Base-by-base conservation (phyloP, 30 jellyfish, hydroid and myxozoan species). In the Turritopsis dohrnii region DNA sequence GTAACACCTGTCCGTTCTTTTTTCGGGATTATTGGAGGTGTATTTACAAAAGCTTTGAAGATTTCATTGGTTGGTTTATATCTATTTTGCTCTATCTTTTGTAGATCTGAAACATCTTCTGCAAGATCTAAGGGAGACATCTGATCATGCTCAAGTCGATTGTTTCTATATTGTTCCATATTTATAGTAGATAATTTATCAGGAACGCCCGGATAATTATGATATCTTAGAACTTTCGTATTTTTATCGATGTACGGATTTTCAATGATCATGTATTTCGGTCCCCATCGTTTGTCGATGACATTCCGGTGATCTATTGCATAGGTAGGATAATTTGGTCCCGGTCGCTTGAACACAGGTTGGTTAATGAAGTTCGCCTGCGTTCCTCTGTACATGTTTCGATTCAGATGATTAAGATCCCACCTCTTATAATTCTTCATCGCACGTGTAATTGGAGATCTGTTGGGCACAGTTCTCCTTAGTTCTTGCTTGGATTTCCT, bases 271-370 rank as follows among this genome's bases (percentile, higher is more conserved):
- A 77, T 60, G 29, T 21, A 77, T 18, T 77, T 77, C 18, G 85
- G 85, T 77, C 85, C 85, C 85, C 85, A 77, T 28, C 85, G 21
- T 77, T 77, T 77, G 53, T 77, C 41, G 72, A 69, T 69, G 22
- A 0, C 30, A 9, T 69, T 69, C 19, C 31, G 77, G 28, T 23
- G 22, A 23, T n/a, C 9, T 27, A 69, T 7, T 19, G 77, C 31
- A 9, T 69, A n/a, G 19, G 4, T 69, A 69, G 8, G 77, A 23
- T n/a, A 27, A 69, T 69, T 23, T 69, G 77, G 22, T 8, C 0
- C 23, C 22, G 31, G 30, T 69, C 77, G 28, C 19, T 69, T 69
- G 4, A 69, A 27, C 16, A 69, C 77, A 69, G 77, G 8, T 27
- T 69, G 28, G 22, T 21, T 9, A 9, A 23, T 23, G 28, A n/a